Evolutionary conservation across 2,888 invertebrate species (phyloP).

Genomic region (Drosophila anomelani): DNA sequence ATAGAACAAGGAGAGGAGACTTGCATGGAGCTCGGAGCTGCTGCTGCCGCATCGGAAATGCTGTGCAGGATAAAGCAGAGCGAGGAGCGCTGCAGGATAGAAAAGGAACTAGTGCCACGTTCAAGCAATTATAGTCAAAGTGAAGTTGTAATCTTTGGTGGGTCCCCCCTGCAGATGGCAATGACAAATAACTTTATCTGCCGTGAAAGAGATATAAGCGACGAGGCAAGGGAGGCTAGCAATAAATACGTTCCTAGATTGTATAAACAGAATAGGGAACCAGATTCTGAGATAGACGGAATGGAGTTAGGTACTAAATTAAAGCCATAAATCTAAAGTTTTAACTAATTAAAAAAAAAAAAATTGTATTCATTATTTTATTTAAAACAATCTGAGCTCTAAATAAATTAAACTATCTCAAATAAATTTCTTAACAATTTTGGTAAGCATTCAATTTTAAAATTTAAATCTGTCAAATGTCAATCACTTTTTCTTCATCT

Average conservation of each 20-base stretch:
- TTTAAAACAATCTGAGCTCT: neutral
- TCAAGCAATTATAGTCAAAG: conserved; percentile 70
- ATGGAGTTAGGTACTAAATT: no score
- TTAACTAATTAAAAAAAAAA: no score
- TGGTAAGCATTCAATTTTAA: no score
- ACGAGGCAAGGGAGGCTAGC: neutral
- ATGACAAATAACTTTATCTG: conserved; percentile 62
- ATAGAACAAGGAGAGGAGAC: conserved; percentile 5
- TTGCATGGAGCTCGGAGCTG: conserved; percentile 25
- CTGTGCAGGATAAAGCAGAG: conserved; percentile 35
- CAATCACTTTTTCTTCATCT: no score
- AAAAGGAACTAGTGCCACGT: conserved; percentile 55
- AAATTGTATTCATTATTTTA: no score
- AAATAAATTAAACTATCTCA: no score
- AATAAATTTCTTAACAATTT: neutral
- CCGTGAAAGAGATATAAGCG: conserved; percentile 1
- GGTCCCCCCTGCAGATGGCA: conserved; percentile 53
- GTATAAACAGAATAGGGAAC: conserved; percentile 7
- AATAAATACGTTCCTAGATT: neutral
- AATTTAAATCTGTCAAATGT: neutral
- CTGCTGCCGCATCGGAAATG: conserved; percentile 65
- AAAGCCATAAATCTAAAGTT: neutral
- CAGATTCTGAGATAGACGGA: neutral
- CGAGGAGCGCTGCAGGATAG: conserved; percentile 9
- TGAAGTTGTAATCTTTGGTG: conserved; percentile 71